Evolutionary conservation across 2,888 invertebrate genomes (phyloP), one percentile per base, ranked within the genome.

Genomic region (Archips crataeganus): DNA sequence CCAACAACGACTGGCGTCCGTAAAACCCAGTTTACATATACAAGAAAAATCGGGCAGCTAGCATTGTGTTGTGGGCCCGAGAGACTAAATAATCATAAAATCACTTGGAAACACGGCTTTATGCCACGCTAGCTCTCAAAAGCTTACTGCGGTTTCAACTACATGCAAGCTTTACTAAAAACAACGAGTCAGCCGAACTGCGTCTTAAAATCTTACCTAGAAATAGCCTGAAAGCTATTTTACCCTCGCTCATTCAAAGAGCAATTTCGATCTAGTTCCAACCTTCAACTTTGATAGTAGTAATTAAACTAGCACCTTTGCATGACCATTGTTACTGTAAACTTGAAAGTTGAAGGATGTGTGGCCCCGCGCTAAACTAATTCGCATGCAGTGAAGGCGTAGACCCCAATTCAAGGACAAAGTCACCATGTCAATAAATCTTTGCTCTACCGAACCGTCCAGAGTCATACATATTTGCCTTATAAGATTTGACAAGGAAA

Each of bases 351-450:
- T 57, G 32, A 23, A 57, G 57, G 57, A 36, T n/a, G 51, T 65
- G 36, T 11, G 23, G 34, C 34, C 11, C 36, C 8, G 49, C 5
- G 39, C 59, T 42, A 57, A 39, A 15, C 60, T 66, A 2, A 66
- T 71, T 66, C 32, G 32, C 42, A 66, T 71, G 61, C 66, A 42
- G 49, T 66, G 66, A 49, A 59, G 59, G 66, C 39, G n/a, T 32
- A 1, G 36, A 32, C 47, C 39, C 45, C 36, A 57, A 49, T 36
- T 59, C 13, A 49, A 3, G 34, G 13, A 49, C 10, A 65, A 65
- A 65, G 65, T 13, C n/a, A n/a, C n/a, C 15, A 36, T 49, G 47
- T 47, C 63, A 45, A 32, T 32, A 47, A 11, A 23, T 23, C 0
- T 23, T 54, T 54, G 23, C 6, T 54, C 54, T 5, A 23, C 51